Evolutionary conservation across 2,888 invertebrate genomes (phyloP).

Genomic region (Electrophaes corylata): DNA sequence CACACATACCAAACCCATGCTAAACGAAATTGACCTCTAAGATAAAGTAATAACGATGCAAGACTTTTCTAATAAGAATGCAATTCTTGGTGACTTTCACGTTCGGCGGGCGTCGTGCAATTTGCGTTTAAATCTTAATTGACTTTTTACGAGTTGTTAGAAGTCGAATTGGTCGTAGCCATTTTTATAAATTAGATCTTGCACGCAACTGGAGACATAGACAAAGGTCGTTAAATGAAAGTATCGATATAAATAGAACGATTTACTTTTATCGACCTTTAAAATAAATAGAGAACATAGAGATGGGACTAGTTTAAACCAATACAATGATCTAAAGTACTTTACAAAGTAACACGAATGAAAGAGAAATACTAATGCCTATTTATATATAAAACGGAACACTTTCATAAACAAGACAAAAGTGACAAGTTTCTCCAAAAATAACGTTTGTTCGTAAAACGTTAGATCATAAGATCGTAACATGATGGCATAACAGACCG

Average conservation of each 20-base stretch:
- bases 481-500: not conserved
- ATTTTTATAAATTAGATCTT: conserved; percentile 76
- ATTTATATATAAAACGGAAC: not conserved
- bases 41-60: not conserved
- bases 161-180: conserved; percentile 62
- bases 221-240: conserved; percentile 43
- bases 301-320: conserved; percentile 8
- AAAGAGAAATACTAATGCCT: not conserved
- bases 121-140: conserved; percentile 77
- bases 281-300: conserved; percentile 14
- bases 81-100: conserved; percentile 19
- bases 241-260: conserved; percentile 33
- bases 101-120: conserved; percentile 55
- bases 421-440: not conserved
- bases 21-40: conserved; percentile 18
- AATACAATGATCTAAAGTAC: not conserved
- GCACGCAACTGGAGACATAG: conserved; percentile 62
- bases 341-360: not conserved
- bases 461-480: not conserved
- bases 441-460: not conserved
- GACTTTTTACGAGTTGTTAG: conserved; percentile 76
- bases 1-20: conserved; percentile 13
- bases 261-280: conserved; percentile 19
- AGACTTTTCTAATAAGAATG: conserved; percentile 6
- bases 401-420: not conserved